phyloP scores from a whole-genome alignment of 1,140 invertebrate genomes.

The Contarinia nasturtii region DNA sequence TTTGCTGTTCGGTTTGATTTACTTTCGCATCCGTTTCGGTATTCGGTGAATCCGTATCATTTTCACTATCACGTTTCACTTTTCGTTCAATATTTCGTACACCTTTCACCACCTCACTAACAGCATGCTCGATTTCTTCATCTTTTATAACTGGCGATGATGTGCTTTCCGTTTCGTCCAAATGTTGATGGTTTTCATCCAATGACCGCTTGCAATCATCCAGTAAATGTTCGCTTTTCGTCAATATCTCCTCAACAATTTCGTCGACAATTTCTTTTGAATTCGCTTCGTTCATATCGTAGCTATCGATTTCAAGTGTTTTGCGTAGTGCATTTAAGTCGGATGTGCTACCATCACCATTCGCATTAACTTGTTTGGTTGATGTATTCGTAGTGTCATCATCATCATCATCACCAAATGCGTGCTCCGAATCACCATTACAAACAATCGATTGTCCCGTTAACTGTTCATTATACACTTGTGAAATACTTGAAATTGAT shows the following conservation, averaged over 20 bases:
- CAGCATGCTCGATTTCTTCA: slow-evolving; percentile 28
- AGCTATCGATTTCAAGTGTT: slow-evolving; percentile 13
- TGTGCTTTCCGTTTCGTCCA: slow-evolving; percentile 8
- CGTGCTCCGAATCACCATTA: slow-evolving; percentile 2
- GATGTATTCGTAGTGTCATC: not conserved
- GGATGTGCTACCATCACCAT: not conserved
- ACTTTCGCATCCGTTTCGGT: not conserved
- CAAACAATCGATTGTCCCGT: slow-evolving; percentile 13
- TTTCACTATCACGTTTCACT: not conserved
- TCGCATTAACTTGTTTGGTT: slow-evolving; percentile 5
- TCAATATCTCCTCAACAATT: slow-evolving; percentile 34
- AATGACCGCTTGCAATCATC: slow-evolving; percentile 22
- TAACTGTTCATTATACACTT: slow-evolving; percentile 23
- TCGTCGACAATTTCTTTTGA: slow-evolving; percentile 29
- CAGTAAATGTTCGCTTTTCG: slow-evolving; percentile 34
- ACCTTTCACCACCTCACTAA: slow-evolving; percentile 27
- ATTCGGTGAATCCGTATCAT: not conserved
- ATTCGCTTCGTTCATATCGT: slow-evolving; percentile 26
- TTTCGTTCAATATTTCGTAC: slow-evolving; percentile 6
- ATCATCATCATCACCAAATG: too few species aligned
- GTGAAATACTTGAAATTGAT: slow-evolving; percentile 17
- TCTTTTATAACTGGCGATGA: slow-evolving; percentile 29
- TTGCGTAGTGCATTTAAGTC: slow-evolving; percentile 13
- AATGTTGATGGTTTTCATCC: slow-evolving; percentile 10
- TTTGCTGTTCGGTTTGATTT: not conserved